These are phyloP conservation scores for Fragum sueziense DNA, from an alignment of 2,888 invertebrate species.

Conservation along the genomic window DNA sequence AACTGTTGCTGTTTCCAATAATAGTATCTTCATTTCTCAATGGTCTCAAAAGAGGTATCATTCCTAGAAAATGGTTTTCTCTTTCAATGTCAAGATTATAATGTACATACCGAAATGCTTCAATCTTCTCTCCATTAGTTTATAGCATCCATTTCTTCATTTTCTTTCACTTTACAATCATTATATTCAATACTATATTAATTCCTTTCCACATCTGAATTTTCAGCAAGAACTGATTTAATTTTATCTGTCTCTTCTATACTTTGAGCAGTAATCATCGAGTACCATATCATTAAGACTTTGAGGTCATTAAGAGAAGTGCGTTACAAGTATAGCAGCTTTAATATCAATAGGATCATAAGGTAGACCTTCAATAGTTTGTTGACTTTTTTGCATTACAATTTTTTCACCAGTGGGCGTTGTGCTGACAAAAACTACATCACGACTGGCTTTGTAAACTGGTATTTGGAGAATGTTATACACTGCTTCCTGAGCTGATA, in stretches of 20 bases:
- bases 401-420: slow-evolving; percentile 53
- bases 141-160: slow-evolving; percentile 2
- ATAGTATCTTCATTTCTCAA: slow-evolving; percentile 28
- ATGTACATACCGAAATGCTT: slow-evolving; percentile 26
- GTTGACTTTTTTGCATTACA: slow-evolving; percentile 65
- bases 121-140: background rate
- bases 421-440: slow-evolving; percentile 61
- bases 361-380: slow-evolving; percentile 29
- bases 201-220: background rate
- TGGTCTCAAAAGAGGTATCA: slow-evolving; percentile 20
- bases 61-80: slow-evolving; percentile 32
- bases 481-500: slow-evolving; percentile 69
- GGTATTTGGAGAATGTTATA: slow-evolving; percentile 62
- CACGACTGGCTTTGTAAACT: slow-evolving; percentile 52
- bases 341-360: slow-evolving; percentile 39
- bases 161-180: background rate
- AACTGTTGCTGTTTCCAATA: slow-evolving; percentile 23
- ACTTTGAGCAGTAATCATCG: slow-evolving; percentile 23
- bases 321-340: background rate
- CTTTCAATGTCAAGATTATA: slow-evolving; percentile 18
- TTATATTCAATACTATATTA: background rate
- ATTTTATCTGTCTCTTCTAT: background rate
- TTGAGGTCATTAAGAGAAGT: slow-evolving; percentile 23
- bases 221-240: background rate
- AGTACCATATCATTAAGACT: slow-evolving; percentile 8